Base-by-base conservation (phyloP, 2,888 invertebrate species). In the Gryllus longicercus region DNA sequence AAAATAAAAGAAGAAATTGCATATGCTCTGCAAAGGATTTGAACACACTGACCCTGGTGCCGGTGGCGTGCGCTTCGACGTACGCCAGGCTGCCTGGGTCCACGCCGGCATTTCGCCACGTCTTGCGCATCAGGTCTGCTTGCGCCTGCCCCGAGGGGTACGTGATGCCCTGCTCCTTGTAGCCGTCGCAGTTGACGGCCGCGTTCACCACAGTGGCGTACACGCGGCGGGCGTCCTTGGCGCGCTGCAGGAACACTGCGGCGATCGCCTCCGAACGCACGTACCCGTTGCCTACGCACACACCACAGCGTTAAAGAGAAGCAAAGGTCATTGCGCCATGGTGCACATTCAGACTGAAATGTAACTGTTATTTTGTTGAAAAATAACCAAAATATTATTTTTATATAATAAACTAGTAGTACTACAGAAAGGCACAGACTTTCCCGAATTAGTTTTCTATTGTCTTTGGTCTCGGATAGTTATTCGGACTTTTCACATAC, bases 191-290 rank as follows among this genome's bases (percentile, higher is more conserved):
- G 84, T 91, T 91, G 18, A 88, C 89, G 84, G 90, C 91, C 14
- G 89, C 88, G 83, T 92, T 89, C 51, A 91, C 85, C 2, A 90
- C 82, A 38, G 88, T 87, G 2, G 89, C 38, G 38, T 38, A 38
- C 38, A 38, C 38, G 38, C 38, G 38, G 38, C 38, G 38, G 1
- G 90, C 88, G 78, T 86, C 85, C 8, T 86, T 86, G 0, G 86
- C 90, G 83, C 92, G 94, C 86, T 96, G 96, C 23, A 96, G 85
- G 84, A 93, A 91, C 74, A 93, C 85, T 0, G 92, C 91, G 8
- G 90, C 91, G 4, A 95, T 88, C 0, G 94, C 92, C 87, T 96
- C 96, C 18, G 95, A 93, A n/a, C 96, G 91, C 0, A 92, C 93
- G 84, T 96, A 96, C 0, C 96, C 96, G 84, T 93, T 91, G 23